These are phyloP conservation scores for Edolisoma coerulescens DNA, from an alignment of 2,113 vertebrate genomes.

Conservation along the genomic window DNA sequence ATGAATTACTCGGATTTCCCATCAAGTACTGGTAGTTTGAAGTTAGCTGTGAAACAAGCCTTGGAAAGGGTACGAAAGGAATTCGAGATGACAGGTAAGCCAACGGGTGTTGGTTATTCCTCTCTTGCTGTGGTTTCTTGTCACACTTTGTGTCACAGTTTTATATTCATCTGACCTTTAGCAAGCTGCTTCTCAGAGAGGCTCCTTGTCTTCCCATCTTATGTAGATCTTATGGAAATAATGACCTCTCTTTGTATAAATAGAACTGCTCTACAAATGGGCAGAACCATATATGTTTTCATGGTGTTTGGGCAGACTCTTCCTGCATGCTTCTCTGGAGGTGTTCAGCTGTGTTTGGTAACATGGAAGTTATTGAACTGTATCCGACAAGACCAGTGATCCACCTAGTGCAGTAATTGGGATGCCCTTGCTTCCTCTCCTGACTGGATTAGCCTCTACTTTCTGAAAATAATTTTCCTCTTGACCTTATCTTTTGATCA, in stretches of 20 bases:
- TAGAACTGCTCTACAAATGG: not conserved
- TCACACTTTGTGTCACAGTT: not conserved
- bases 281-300: not conserved
- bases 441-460: not conserved
- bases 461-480: not conserved
- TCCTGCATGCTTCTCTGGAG: not conserved
- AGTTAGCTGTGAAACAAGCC: constrained; percentile 67
- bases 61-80: constrained; percentile 60
- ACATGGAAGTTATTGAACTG: not conserved
- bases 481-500: not conserved
- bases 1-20: constrained; percentile 80
- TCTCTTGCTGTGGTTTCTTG: constrained; percentile 29
- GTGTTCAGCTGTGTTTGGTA: not conserved
- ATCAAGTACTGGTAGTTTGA: constrained; percentile 63
- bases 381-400: not conserved
- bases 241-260: not conserved
- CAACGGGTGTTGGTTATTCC: not conserved
- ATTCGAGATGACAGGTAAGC: constrained; percentile 64
- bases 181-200: not conserved
- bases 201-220: not conserved
- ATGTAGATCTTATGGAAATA: not conserved
- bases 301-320: not conserved
- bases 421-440: not conserved
- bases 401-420: not conserved
- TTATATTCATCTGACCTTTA: not conserved